A percentile compares a stretch with the other conserved stretches of the same genome.
Evolutionary conservation across 1,140 invertebrate species (phyloP).

Genomic region (Oscheius sp.): DNA sequence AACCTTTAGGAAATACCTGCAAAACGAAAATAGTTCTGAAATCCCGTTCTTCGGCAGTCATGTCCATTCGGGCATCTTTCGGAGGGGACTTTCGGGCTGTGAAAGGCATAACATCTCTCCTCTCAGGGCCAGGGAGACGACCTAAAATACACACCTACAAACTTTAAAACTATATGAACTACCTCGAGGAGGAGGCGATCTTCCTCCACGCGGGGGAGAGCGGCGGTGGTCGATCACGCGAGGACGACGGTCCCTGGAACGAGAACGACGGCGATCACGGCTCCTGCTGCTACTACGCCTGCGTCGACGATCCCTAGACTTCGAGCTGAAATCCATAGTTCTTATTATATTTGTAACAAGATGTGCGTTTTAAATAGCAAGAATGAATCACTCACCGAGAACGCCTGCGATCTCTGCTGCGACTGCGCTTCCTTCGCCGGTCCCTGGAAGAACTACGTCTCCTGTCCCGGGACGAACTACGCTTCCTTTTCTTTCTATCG

Average conservation of each 20-base stretch:
- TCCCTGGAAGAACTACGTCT: constrained; percentile 5
- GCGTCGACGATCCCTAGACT: too few species aligned
- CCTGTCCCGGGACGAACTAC: neutral
- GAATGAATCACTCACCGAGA: too few species aligned
- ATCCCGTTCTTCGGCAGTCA: constrained; percentile 96
- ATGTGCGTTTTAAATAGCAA: too few species aligned
- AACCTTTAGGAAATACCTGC: constrained; percentile 69
- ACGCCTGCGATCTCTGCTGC: too few species aligned
- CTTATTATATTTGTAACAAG: too few species aligned
- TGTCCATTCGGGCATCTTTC: constrained; percentile 63
- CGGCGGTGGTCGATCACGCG: constrained; percentile 33
- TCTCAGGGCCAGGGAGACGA: constrained; percentile 57
- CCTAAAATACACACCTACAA: too few species aligned
- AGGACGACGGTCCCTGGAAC: constrained; percentile 38
- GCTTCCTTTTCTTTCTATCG: neutral
- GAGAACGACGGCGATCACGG: constrained; percentile 34
- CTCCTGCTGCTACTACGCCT: constrained; percentile 27
- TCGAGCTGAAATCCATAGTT: too few species aligned
- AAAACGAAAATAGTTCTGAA: constrained; percentile 96
- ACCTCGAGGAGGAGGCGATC: too few species aligned
- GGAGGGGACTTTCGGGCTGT: constrained; percentile 53
- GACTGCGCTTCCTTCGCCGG: too few species aligned
- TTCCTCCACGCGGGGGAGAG: constrained; percentile 7
- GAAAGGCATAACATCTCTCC: constrained; percentile 61
- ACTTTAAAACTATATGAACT: too few species aligned